These are phyloP conservation scores for Drosophila kanekoi DNA, from an alignment of 2,888 invertebrate species.

Conservation along the genomic window DNA sequence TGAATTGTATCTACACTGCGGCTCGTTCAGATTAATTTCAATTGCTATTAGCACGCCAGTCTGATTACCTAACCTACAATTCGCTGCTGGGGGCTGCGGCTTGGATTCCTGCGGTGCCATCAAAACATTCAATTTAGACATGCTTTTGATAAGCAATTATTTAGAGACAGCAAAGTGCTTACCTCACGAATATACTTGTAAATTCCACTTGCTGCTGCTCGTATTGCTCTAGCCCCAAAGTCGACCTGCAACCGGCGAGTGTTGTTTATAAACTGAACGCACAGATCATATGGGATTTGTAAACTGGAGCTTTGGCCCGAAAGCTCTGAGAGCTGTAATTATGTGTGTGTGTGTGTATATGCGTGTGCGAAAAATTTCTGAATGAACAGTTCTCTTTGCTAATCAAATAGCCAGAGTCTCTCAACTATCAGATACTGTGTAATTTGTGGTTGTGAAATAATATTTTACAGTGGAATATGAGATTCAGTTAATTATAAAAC, in stretches of 20 bases:
- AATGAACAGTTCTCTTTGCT: slow-evolving; percentile 15
- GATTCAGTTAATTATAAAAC: no score
- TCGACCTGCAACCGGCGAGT: slow-evolving; percentile 50
- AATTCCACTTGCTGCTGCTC: not conserved
- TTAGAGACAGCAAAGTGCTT: slow-evolving; percentile 30
- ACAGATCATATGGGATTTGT: slow-evolving; percentile 59
- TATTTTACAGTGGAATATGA: no score
- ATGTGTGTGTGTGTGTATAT: slow-evolving; percentile 17
- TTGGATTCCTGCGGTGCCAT: slow-evolving; percentile 41
- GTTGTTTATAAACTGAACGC: slow-evolving; percentile 68
- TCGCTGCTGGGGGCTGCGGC: slow-evolving; percentile 32
- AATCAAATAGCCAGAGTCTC: no score
- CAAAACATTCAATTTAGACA: slow-evolving; percentile 48
- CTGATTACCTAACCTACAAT: slow-evolving; percentile 54
- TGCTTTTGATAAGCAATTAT: slow-evolving; percentile 60
- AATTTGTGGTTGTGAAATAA: not conserved
- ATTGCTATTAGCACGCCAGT: slow-evolving; percentile 24
- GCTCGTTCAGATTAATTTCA: slow-evolving; percentile 14
- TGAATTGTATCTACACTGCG: slow-evolving; percentile 6
- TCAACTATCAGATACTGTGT: slow-evolving; percentile 1
- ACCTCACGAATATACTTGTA: slow-evolving; percentile 29
- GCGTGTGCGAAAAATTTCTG: slow-evolving; percentile 13
- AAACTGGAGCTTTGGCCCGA: slow-evolving; percentile 46
- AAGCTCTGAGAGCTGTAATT: slow-evolving; percentile 35
- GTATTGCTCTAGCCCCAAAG: not conserved